phyloP scores from a whole-genome alignment of 2,113 vertebrate species.

The Castor canadensis region DNA sequence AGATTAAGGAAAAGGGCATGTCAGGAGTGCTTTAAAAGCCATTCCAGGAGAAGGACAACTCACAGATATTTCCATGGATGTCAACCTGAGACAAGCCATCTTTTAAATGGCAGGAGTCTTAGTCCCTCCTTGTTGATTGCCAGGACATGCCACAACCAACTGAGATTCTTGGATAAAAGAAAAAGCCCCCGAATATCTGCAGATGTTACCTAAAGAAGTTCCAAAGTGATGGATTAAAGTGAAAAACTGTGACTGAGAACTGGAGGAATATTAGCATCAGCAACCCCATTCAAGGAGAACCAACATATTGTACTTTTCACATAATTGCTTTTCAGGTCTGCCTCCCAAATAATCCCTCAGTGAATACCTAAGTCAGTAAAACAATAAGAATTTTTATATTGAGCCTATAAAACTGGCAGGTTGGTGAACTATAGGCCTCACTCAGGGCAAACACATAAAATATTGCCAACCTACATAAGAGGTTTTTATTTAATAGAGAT shows the following conservation, averaged over 20 bases:
- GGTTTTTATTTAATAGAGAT: slow-evolving; percentile 58
- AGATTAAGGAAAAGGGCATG: neutral
- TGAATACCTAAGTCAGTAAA: slow-evolving; percentile 73
- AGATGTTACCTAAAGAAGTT: slow-evolving; percentile 1
- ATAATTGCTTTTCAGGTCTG: slow-evolving; percentile 73
- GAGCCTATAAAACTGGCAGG: slow-evolving; percentile 55
- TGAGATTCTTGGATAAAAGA: slow-evolving; percentile 26
- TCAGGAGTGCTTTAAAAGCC: neutral
- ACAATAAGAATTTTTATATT: slow-evolving; percentile 72
- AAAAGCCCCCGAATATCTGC: slow-evolving; percentile 9
- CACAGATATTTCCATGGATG: neutral
- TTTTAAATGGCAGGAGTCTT: neutral
- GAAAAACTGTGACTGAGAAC: neutral
- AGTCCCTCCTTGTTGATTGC: neutral
- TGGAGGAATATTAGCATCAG: slow-evolving; percentile 35
- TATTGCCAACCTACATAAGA: slow-evolving; percentile 38
- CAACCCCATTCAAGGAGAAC: slow-evolving; percentile 49
- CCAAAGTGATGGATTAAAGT: neutral
- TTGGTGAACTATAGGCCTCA: slow-evolving; percentile 38
- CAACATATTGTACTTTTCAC: slow-evolving; percentile 44
- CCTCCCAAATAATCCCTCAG: slow-evolving; percentile 63
- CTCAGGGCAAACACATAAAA: slow-evolving; percentile 24
- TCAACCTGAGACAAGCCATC: neutral
- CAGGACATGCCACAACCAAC: neutral
- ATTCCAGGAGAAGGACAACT: neutral